Percentiles rank a stretch among this genome's conserved stretches.
These are phyloP conservation scores for Drosophila mimica DNA, from an alignment of 2,888 invertebrate genomes.

Conservation along the genomic window DNA sequence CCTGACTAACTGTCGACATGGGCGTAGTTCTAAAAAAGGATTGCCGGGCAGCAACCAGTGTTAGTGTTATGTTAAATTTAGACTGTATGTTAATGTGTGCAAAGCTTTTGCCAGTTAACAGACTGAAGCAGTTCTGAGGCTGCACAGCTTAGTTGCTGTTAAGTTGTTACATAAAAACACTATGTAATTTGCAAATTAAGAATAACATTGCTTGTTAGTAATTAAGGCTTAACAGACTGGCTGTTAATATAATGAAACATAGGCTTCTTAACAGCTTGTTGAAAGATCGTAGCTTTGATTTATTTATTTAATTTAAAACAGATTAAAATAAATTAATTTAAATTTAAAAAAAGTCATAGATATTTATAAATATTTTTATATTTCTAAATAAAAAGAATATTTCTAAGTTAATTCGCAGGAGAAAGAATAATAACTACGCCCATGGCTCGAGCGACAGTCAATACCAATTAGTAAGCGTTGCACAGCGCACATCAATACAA, in stretches of 20 bases:
- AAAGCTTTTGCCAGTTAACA: neutral
- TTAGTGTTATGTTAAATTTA: slow-evolving; percentile 2
- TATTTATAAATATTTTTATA: neutral
- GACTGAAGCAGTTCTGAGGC: too few species aligned
- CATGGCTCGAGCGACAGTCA: slow-evolving; percentile 40
- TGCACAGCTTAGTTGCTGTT: neutral
- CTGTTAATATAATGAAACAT: too few species aligned
- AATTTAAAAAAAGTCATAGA: neutral
- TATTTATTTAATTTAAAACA: neutral
- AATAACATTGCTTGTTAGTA: neutral
- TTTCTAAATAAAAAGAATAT: neutral
- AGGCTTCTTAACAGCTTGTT: neutral
- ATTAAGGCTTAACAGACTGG: too few species aligned
- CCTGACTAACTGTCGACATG: slow-evolving; percentile 12
- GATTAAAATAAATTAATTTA: neutral
- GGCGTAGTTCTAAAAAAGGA: slow-evolving; percentile 19
- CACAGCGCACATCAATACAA: slow-evolving; percentile 72
- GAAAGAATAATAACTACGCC: slow-evolving; percentile 4
- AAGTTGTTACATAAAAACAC: neutral
- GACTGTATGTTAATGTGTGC: neutral
- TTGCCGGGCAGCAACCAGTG: neutral
- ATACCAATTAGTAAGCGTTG: slow-evolving; percentile 79
- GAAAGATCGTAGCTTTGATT: neutral
- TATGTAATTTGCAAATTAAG: neutral
- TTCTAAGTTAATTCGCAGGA: neutral